Conservation (phyloP, 2,888 invertebrate species). For the Baronia brevicornis region DNA sequence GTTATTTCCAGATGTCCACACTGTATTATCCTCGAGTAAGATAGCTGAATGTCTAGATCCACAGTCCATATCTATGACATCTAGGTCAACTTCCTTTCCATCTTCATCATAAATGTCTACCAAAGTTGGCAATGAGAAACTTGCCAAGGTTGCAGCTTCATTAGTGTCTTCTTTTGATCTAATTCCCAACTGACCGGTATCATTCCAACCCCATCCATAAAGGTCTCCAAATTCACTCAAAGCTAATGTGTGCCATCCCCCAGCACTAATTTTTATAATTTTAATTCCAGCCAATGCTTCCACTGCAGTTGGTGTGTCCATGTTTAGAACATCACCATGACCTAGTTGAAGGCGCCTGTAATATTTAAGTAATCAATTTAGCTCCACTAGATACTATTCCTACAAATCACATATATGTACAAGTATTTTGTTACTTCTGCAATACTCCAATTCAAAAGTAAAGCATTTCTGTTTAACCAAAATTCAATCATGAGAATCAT, state of each 20-base stretch:
- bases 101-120: conserved; percentile 53
- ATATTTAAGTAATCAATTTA: conserved; percentile 10
- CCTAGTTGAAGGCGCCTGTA: conserved; percentile 92
- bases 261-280: conserved; percentile 82
- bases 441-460: no score
- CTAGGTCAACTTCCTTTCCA: conserved; percentile 58
- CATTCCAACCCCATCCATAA: conserved; percentile 95
- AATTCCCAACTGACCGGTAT: conserved; percentile 88
- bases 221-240: conserved; percentile 87
- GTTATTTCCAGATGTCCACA: conserved; percentile 89
- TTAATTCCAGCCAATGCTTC: conserved; percentile 85
- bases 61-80: conserved; percentile 79
- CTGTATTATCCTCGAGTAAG: conserved; percentile 77
- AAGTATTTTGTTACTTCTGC: no score
- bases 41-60: conserved; percentile 86
- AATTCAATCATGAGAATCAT: background rate
- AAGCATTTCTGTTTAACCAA: no score
- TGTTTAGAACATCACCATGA: conserved; percentile 80
- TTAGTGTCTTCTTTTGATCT: conserved; percentile 41
- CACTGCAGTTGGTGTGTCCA: conserved; percentile 78
- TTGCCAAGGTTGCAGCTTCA: conserved; percentile 18
- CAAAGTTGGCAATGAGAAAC: conserved; percentile 37
- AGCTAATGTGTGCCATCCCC: conserved; percentile 91
- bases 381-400: no score
- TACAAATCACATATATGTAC: no score